These are phyloP conservation scores for Neomonachus schauinslandi DNA, from an alignment of 2,113 vertebrate species.

Conservation along the genomic window DNA sequence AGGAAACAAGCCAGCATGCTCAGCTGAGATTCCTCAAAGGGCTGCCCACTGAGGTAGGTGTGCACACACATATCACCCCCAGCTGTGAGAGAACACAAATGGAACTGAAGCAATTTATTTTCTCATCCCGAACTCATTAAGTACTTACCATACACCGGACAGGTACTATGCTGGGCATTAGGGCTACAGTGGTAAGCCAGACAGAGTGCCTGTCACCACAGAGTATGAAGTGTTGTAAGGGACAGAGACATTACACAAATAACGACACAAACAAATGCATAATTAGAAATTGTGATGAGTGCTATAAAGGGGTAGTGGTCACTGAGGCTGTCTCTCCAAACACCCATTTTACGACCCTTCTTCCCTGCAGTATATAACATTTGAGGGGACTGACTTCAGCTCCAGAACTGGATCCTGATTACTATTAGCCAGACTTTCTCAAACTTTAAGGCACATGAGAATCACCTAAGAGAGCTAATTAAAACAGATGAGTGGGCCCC, in stretches of 20 bases:
- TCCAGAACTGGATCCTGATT: background rate
- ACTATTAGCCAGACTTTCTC: background rate
- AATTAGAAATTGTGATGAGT: background rate
- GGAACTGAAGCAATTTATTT: background rate
- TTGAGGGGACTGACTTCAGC: background rate
- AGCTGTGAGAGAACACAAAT: constrained; percentile 81
- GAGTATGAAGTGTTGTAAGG: too few relatives aligned
- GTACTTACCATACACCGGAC: background rate
- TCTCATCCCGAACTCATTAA: background rate
- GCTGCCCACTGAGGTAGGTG: constrained; percentile 90
- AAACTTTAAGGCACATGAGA: background rate
- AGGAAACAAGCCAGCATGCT: constrained; percentile 94
- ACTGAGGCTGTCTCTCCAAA: background rate
- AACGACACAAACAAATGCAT: background rate
- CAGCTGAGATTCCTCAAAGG: constrained; percentile 83
- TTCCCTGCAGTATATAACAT: background rate
- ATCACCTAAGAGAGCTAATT: background rate
- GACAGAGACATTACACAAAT: background rate
- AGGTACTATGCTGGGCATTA: background rate
- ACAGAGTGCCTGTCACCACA: background rate
- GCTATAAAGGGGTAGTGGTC: background rate
- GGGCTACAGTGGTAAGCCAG: background rate
- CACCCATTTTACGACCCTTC: background rate
- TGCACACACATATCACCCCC: constrained; percentile 88
- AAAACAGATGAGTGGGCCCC: background rate